A percentile compares a stretch with the other conserved stretches of the same genome.
phyloP scores from a whole-genome alignment of 2,888 invertebrate genomes.

The Pseudeuparius sepicola region DNA sequence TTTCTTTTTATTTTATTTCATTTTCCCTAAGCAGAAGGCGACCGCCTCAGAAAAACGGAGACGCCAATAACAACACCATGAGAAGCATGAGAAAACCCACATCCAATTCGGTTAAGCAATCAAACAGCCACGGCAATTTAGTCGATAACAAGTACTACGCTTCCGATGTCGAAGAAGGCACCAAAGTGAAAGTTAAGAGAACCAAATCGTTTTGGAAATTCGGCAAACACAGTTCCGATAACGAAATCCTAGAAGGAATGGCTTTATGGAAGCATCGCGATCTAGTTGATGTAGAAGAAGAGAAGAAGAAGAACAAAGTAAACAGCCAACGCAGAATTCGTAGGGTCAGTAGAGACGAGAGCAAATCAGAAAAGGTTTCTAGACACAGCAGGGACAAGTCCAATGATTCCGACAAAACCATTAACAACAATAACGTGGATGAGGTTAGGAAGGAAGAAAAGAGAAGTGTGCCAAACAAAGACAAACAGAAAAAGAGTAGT shows the following conservation, averaged over 20 bases:
- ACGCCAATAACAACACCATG: conserved; percentile 34
- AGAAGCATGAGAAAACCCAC: too few species aligned
- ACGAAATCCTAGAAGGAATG: conserved; percentile 78
- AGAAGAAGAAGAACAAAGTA: conserved; percentile 36
- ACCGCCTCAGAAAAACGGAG: conserved; percentile 27
- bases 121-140: conserved; percentile 36
- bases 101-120: conserved; percentile 33
- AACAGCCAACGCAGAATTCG: conserved; percentile 29
- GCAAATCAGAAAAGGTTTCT: too few species aligned
- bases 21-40: too few species aligned
- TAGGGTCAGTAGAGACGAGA: too few species aligned
- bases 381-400: conserved; percentile 33
- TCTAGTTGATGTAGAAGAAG: conserved; percentile 58
- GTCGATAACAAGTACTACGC: conserved; percentile 39
- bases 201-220: conserved; percentile 84
- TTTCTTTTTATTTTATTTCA: too few species aligned
- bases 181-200: conserved; percentile 62
- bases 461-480: conserved; percentile 21
- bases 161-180: conserved; percentile 44
- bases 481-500: too few species aligned
- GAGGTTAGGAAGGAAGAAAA: conserved; percentile 20
- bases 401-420: conserved; percentile 37
- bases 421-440: conserved; percentile 31
- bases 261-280: conserved; percentile 79
- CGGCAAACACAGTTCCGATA: conserved; percentile 55